Percentiles rank a stretch among this genome's conserved stretches.
phyloP scores from a whole-genome alignment of 2,113 vertebrate genomes.

The Alces alces region DNA sequence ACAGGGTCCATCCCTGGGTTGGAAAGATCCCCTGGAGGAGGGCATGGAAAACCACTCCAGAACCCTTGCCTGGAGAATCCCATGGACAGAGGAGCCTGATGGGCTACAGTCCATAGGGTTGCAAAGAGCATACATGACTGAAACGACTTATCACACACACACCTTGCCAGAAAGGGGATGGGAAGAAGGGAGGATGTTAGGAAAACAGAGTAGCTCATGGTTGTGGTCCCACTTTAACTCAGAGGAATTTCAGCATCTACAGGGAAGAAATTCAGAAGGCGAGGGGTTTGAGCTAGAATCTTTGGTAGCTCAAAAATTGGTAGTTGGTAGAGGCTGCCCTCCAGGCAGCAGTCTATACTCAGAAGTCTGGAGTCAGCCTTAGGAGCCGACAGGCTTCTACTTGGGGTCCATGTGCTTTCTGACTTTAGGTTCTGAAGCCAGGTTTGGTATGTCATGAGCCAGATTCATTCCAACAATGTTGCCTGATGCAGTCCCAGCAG shows the following conservation, averaged over 20 bases:
- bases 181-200: background rate
- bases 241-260: background rate
- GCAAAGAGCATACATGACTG: background rate
- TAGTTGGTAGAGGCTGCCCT: background rate
- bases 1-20: background rate
- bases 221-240: background rate
- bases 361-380: background rate
- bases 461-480: background rate
- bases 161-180: background rate
- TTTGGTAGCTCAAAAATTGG: background rate
- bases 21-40: background rate
- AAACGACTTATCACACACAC: background rate
- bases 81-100: background rate
- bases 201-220: background rate
- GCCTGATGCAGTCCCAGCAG: background rate
- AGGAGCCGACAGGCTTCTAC: background rate
- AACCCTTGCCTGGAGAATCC: background rate
- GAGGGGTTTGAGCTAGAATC: background rate
- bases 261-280: background rate
- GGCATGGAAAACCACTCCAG: background rate
- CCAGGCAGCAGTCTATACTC: background rate
- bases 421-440: background rate
- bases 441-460: background rate
- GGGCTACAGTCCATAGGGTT: background rate
- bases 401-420: background rate